These are phyloP conservation scores for Parotocinclus haroldoi DNA, from an alignment of 2,797 vertebrate genomes.

Conservation along the genomic window DNA sequence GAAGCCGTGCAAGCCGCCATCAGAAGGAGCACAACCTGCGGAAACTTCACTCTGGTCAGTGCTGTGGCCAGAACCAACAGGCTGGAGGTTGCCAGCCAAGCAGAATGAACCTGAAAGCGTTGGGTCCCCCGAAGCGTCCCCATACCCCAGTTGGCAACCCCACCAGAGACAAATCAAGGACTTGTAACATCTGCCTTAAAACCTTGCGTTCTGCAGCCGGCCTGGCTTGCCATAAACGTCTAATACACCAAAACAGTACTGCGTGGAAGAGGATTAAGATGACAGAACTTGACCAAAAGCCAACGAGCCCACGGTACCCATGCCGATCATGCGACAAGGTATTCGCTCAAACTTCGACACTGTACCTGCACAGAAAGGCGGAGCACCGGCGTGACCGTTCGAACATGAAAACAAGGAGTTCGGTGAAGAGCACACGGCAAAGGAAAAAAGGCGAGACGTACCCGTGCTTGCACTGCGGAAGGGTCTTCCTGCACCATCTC, in stretches of 20 bases:
- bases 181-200: constrained; percentile 54
- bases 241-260: constrained; percentile 24
- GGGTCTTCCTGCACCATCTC: constrained; percentile 68
- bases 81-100: constrained; percentile 56
- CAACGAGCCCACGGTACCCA: constrained; percentile 49
- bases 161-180: too few species aligned
- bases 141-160: too few species aligned
- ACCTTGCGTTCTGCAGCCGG: constrained; percentile 48
- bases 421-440: constrained; percentile 7
- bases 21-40: constrained; percentile 54
- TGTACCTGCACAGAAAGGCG: constrained; percentile 67
- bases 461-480: constrained; percentile 63
- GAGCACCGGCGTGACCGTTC: constrained; percentile 63
- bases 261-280: not conserved
- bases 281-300: constrained; percentile 18
- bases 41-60: constrained; percentile 64
- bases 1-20: constrained; percentile 58
- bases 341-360: constrained; percentile 61
- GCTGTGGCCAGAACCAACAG: constrained; percentile 67
- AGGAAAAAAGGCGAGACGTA: constrained; percentile 42
- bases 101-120: constrained; percentile 18
- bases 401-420: constrained; percentile 29
- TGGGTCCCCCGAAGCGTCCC: not conserved
- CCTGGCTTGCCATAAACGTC: constrained; percentile 53
- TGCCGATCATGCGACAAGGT: constrained; percentile 71